Percentiles rank a stretch among this genome's conserved stretches.
Evolutionary conservation across 2,888 invertebrate genomes (phyloP).

Genomic region (Zonitis immaculata): DNA sequence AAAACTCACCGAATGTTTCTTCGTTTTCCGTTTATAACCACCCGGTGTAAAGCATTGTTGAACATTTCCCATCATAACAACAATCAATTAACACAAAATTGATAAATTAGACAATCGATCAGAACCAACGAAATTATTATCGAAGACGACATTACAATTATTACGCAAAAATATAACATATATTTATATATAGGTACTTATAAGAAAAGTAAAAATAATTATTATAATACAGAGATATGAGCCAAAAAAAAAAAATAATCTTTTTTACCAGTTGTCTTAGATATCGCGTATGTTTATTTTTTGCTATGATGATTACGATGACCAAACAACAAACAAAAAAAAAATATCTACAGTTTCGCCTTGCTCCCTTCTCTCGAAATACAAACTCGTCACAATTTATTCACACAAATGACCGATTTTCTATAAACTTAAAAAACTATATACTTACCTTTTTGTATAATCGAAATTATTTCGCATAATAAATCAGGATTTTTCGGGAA

Average conservation of each 20-base stretch:
- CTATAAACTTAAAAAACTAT: too few relatives aligned
- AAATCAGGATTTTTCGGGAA: too few relatives aligned
- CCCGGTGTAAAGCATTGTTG: conserved; percentile 38
- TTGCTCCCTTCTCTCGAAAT: background rate
- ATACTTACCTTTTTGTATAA: too few relatives aligned
- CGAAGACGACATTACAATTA: too few relatives aligned
- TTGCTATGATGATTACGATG: conserved; percentile 27
- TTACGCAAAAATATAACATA: too few relatives aligned
- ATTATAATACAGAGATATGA: too few relatives aligned
- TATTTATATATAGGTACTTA: too few relatives aligned
- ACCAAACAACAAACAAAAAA: background rate
- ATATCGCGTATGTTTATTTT: conserved; percentile 35
- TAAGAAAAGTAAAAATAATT: too few relatives aligned
- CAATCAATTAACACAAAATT: background rate
- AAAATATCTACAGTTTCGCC: background rate
- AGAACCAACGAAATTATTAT: too few relatives aligned
- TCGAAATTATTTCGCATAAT: too few relatives aligned
- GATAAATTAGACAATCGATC: background rate
- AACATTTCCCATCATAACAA: conserved; percentile 35
- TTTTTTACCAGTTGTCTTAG: conserved; percentile 26
- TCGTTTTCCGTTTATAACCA: conserved; percentile 26
- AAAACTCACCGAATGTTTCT: conserved; percentile 12
- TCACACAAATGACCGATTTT: too few relatives aligned
- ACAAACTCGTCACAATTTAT: background rate
- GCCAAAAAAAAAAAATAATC: background rate